Evolutionary conservation across 2,888 invertebrate species (phyloP), one percentile per base, ranked within the genome.

Genomic region (Pseudococcus longispinus): DNA sequence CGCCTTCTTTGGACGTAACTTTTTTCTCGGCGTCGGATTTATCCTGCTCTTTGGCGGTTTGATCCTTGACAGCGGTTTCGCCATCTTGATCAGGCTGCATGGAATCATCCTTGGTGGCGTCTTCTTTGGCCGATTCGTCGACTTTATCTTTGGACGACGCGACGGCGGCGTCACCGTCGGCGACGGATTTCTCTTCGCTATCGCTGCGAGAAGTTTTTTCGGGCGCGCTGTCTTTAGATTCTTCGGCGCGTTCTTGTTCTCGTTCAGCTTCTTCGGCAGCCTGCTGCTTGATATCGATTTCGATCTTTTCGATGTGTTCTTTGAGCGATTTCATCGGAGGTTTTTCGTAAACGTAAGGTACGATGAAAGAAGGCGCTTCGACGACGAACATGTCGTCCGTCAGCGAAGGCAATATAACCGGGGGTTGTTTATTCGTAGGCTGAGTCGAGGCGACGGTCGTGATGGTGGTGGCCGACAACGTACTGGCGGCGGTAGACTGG

Each of bases 351-450:
- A 97, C 96, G 90, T 97, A 97, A 82, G 97, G 97, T 89, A 97
- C 97, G 90, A 97, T 96, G 90, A 97, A 97, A 29, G 96, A 97
- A 8, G 97, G 97, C 42, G 97, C 97, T 91, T 97, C 97, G 13
- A 97, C 95, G 15, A 97, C 96, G 90, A 95, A 97, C 95, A 97
- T 97, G 89, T 97, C 96, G 90, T 97, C 97, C 26, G 96, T 96
- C 32, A 97, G 91, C 9, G 96, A 95, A 0, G 96, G 96, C 89
- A 97, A 91, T 88, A 96, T 94, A 51, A 93, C 93, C 60, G 94
- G 93, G 90, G 89, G 92, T 74, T 89, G 89, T 88, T 89, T 88
- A 70, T 18, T 29, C 2, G 70, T 32, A 13, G 70, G 9, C 85
- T 89, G 88, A 83, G 89, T 89, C 85, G 89, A 88, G 85, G 89